Evolutionary conservation across 2,888 invertebrate species (phyloP), one percentile per base, ranked within the genome.

Genomic region (Lasius fuliginosus): DNA sequence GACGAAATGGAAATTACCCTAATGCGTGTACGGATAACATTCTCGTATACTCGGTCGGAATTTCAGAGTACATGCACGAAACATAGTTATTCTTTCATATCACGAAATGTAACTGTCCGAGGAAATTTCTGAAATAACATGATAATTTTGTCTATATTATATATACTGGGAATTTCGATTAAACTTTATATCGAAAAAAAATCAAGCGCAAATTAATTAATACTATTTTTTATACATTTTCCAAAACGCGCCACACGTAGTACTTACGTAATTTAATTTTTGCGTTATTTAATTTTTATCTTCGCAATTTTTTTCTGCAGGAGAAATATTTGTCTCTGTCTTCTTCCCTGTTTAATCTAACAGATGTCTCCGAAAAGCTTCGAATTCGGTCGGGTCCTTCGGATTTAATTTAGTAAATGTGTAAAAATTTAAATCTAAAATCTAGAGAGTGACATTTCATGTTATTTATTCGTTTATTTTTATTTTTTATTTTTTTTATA

Each of bases 1-100:
- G 23, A 42, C 33, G 33, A 73, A 73, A 79, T 79, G 79, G 79
- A 79, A 79, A 79, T 79, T 77, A 18, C 73, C 58, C 40, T 79
- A 79, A 79, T 73, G 74, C 73, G 58, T 73, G 58, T 58, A 79
- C 53, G 36, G 49, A 46, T 27, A 53, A 23, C 73, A 60, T 33
- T 79, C 74, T 42, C 58, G n/a, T 60, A 73, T 73, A 71, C 79
- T 58, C 33, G 79, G 30, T 23, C 30, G 18, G 58, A 79, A 73
- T 73, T 73, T 42, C 79, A 42, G 58, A 79, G 56, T 27, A 30
- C 53, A 23, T 65, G 49, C 23, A 65, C 27, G 49, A 23, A 53
- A 67, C 36, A 49, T 53, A 49, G 76, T 42, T 42, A 75, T 75
- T 75, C 30, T 76, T 76, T 36, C 53, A 12, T 76, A 40, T 18